phyloP scores from a whole-genome alignment of 1,140 invertebrate genomes.

The Nephila pilipes region DNA sequence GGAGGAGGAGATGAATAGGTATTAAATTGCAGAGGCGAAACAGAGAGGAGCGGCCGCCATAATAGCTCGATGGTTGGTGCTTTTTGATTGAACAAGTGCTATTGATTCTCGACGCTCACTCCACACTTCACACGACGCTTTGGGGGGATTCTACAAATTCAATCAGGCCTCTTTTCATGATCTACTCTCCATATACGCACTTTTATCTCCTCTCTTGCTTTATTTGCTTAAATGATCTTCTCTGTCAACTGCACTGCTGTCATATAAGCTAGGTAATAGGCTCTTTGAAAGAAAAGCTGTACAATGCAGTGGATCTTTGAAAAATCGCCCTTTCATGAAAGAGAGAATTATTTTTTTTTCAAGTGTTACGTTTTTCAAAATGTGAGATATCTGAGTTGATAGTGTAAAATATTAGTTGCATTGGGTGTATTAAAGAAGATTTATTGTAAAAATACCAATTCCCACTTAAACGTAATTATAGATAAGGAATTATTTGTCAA shows the following conservation, averaged over 20 bases:
- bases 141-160: conserved; percentile 15
- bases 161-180: conserved; percentile 22
- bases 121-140: conserved; percentile 26
- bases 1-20: conserved; percentile 74
- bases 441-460: no score
- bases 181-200: no score
- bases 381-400: no score
- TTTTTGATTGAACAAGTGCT: conserved; percentile 77
- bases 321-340: no score
- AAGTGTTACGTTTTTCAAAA: no score
- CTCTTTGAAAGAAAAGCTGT: background rate
- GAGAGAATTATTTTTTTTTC: no score
- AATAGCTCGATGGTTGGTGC: conserved; percentile 70
- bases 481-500: no score
- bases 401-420: no score
- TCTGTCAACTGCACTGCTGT: background rate
- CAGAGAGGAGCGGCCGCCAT: conserved; percentile 64
- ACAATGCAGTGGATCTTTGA: background rate
- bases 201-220: background rate
- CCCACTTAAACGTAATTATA: no score
- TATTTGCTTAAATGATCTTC: background rate
- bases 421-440: no score
- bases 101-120: conserved; percentile 63
- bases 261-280: background rate
- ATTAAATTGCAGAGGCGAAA: conserved; percentile 74